Conservation (phyloP, 2,797 vertebrate species). For the Benthosema pterotum region DNA sequence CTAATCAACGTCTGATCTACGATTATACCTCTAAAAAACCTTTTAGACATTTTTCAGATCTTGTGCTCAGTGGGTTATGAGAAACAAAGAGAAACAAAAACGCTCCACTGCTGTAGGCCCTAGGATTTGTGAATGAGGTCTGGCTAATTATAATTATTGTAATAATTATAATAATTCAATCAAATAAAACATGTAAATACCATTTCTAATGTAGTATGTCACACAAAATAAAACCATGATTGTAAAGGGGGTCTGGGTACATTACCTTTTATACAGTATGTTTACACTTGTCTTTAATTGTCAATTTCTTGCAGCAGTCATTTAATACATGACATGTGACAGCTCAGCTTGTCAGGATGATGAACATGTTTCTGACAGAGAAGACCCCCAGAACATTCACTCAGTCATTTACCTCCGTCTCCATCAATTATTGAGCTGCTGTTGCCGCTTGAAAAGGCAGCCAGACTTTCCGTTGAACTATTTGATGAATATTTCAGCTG, state of each 20-base stretch:
- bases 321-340: conserved; percentile 65
- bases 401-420: conserved; percentile 61
- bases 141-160: too few relatives aligned
- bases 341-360: conserved; percentile 39
- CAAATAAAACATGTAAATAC: too few relatives aligned
- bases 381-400: conserved; percentile 50
- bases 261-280: neutral
- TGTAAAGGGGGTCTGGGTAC: neutral
- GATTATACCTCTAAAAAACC: too few relatives aligned
- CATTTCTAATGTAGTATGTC: too few relatives aligned
- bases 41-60: too few relatives aligned
- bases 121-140: too few relatives aligned
- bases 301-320: conserved; percentile 85
- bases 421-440: conserved; percentile 70
- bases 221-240: neutral
- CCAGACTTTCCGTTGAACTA: conserved; percentile 78
- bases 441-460: conserved; percentile 71
- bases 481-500: conserved; percentile 79
- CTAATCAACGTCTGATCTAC: too few relatives aligned
- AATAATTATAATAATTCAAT: too few relatives aligned
- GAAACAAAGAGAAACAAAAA: too few relatives aligned
- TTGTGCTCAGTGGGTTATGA: too few relatives aligned
- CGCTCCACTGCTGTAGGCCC: too few relatives aligned
- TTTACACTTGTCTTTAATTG: neutral
- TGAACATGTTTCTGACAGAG: conserved; percentile 47